Base-by-base conservation (phyloP, 2,888 invertebrate genomes). In the Melipona beecheii region DNA sequence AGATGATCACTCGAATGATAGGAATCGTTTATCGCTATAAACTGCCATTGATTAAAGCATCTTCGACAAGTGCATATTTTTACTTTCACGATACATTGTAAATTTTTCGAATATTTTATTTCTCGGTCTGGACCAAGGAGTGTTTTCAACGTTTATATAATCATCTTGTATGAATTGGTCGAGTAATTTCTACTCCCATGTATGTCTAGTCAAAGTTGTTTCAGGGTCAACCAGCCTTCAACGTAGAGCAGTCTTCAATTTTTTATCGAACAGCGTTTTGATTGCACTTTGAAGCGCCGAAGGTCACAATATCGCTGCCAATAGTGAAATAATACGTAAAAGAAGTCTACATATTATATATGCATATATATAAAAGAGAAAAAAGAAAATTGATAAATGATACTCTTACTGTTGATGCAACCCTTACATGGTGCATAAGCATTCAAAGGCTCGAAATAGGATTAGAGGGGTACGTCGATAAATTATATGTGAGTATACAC, bases 361-460 rank as follows among this genome's bases (percentile, higher is more conserved):
- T 62, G 54, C 27, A 65, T 64, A 78, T 49, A 49, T 49, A 65
- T 27, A 49, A 58, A 24, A 21, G n/a, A 49, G 4, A 62, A 19
- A 27, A 50, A 62, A 58, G 15, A 64, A 43, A 31, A 64, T 64
- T 64, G 9, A 64, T 36, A 36, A 64, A 64, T 21, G 21, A 64
- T 76, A 78, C 21, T 78, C 80, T 64, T 71, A 75, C 66, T 68
- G 56, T 84, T 69, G 81, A 75, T 31, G 64, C 66, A 66, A 68
- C 66, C 68, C 31, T 70, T 65, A 31, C 73, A 21, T 24, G 62
- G 50, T 58, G 50, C 76, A 76, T 69, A 78, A 79, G 60, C 68
- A 87, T 78, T 85, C 86, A 89, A 87, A 89, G 89, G 87, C 88
- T 91, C 90, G 82, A 86, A 66, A 88, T 90, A 91, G 90, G 77